A percentile compares a stretch with the other conserved stretches of the same genome.
phyloP scores from a whole-genome alignment of 2,113 vertebrate genomes.

The Piaya cayana region DNA sequence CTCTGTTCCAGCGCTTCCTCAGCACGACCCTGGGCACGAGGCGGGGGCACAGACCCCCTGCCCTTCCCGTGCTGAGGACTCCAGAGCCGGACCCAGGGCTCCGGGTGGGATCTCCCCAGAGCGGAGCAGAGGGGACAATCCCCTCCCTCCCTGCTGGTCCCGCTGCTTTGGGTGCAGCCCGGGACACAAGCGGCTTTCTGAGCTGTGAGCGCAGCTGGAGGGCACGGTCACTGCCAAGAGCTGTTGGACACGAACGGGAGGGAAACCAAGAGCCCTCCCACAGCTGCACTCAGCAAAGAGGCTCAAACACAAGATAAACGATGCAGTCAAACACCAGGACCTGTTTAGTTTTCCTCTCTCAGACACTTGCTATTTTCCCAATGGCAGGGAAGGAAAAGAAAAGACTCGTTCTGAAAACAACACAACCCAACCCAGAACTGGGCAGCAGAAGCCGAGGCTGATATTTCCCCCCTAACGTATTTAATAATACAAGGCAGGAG shows the following conservation, averaged over 20 bases:
- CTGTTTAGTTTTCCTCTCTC: background rate
- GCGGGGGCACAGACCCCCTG: background rate
- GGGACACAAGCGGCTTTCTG: too few relatives aligned
- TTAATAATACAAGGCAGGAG: background rate
- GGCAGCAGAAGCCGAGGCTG: background rate
- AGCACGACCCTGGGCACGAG: rapidly evolving
- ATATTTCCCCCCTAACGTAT: background rate
- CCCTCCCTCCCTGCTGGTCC: too few relatives aligned
- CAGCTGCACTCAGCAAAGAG: rapidly evolving
- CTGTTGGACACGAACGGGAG: background rate
- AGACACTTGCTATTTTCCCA: background rate
- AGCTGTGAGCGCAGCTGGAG: too few relatives aligned
- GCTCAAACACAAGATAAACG: background rate
- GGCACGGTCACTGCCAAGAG: background rate
- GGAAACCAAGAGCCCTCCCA: background rate
- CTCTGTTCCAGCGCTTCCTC: background rate
- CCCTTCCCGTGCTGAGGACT: too few relatives aligned
- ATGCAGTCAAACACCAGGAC: background rate
- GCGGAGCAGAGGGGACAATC: too few relatives aligned
- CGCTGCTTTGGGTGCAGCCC: too few relatives aligned
- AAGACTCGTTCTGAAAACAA: background rate
- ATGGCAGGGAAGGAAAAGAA: background rate
- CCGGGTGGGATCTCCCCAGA: too few relatives aligned
- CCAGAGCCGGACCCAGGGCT: too few relatives aligned
- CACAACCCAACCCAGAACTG: background rate